Evolutionary conservation across 2,888 invertebrate genomes (phyloP).

Genomic region (Teinopalpus imperialis): DNA sequence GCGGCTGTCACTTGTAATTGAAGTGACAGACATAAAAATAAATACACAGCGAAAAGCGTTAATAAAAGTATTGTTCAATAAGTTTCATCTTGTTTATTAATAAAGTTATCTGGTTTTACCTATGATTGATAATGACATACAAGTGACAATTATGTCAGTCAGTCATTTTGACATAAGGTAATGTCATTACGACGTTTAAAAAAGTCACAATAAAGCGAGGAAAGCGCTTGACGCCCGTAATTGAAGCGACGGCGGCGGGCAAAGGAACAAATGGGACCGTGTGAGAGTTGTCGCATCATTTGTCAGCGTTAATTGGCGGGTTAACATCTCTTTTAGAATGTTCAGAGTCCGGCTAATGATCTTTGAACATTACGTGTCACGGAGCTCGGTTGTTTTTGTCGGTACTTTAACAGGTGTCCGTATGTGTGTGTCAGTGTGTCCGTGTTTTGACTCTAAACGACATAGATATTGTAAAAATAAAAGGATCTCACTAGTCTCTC

Average conservation of each 20-base stretch:
- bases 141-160: constrained; percentile 5
- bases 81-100: too few species aligned
- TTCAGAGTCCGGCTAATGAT: constrained; percentile 14
- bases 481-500: too few species aligned
- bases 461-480: too few species aligned
- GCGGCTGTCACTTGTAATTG: constrained; percentile 6
- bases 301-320: constrained; percentile 20
- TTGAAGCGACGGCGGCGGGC: constrained; percentile 8
- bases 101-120: too few species aligned
- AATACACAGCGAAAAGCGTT: not conserved
- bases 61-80: too few species aligned
- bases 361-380: constrained; percentile 12
- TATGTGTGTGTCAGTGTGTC: not conserved
- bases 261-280: constrained; percentile 9
- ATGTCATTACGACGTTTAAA: constrained; percentile 10
- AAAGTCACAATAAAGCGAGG: constrained; percentile 8
- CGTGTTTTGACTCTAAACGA: too few species aligned
- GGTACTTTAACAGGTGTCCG: not conserved
- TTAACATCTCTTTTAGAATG: constrained; percentile 17
- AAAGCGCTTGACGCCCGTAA: constrained; percentile 7
- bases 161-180: not conserved
- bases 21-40: constrained; percentile 4
- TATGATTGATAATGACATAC: not conserved
- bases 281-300: constrained; percentile 14
- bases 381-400: not conserved